Evolutionary conservation across 2,113 vertebrate genomes (phyloP), one percentile per base, ranked within the genome.

Genomic region (Osmerus eperlanus): DNA sequence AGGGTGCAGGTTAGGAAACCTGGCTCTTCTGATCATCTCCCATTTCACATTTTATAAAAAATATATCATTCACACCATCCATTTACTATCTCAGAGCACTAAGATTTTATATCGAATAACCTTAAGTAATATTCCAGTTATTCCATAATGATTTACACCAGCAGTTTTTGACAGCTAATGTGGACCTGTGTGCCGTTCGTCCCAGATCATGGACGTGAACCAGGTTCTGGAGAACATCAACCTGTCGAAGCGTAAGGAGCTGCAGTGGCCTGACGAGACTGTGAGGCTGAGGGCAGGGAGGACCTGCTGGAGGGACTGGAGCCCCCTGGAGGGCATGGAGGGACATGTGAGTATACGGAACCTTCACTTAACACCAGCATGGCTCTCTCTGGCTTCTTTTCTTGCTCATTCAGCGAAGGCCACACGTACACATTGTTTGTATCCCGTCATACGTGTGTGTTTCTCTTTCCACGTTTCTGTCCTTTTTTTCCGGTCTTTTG

Each of bases 261-360:
- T 99, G 85, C 95, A 97, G 90, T 99, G 97, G 97, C 97, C 97
- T 73, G 96, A 99, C 62, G 97, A 99, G 86, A 90, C 92, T 0
- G 85, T 97, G 88, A 93, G 97, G 86, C 89, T 97, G 85, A 95
- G 95, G 90, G 95, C 97, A 70, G 97, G 97, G 79, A 94, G 95
- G 80, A 97, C 93, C 89, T 94, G 94, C 92, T 99, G 97, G 97
- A 98, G 95, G 89, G 97, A 99, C 85, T 99, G 97, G 97, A 95
- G 93, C 93, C 97, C 97, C 81, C 89, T 94, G 79, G 96, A 99
- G 92, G 97, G 97, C 90, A 99, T 99, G 97, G 97, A 99, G 93
- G 97, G 97, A 92, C 96, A 97, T 87, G 97, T 99, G 84, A 96
- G 97, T 88, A 54, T 53, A 18, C 53, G 29, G 16, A 21, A 36